Conservation (phyloP, 2,888 invertebrate species). For the Andricus curvator region DNA sequence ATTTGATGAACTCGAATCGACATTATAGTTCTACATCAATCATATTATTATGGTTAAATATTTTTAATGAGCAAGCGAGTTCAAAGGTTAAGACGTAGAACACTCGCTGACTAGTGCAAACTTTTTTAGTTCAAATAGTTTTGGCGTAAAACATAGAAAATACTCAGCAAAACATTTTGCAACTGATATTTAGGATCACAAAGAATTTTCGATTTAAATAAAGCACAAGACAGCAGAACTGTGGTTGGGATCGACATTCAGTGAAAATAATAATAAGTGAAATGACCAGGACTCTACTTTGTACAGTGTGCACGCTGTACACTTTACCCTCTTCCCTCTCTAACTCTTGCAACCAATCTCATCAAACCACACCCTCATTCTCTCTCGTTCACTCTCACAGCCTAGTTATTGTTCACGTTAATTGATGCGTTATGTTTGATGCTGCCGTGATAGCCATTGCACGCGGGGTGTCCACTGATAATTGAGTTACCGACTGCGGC, state of each 20-base stretch:
- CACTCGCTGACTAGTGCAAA: too few relatives aligned
- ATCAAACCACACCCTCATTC: constrained; percentile 18
- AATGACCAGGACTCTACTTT: constrained; percentile 20
- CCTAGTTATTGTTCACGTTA: constrained; percentile 78
- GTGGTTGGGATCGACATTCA: not conserved
- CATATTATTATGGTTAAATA: too few relatives aligned
- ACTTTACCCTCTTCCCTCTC: constrained; percentile 30
- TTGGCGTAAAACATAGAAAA: too few relatives aligned
- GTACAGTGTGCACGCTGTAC: too few relatives aligned
- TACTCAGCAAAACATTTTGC: too few relatives aligned
- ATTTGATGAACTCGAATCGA: too few relatives aligned
- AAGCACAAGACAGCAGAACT: not conserved
- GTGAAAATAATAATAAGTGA: constrained; percentile 9
- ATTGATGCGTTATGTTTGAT: constrained; percentile 79
- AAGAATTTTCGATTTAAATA: not conserved
- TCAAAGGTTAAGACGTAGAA: too few relatives aligned
- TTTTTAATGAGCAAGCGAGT: too few relatives aligned
- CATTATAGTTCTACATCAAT: too few relatives aligned
- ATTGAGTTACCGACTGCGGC: constrained; percentile 78
- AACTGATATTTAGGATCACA: too few relatives aligned
- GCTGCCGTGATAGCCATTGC: constrained; percentile 78
- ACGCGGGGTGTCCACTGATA: constrained; percentile 78
- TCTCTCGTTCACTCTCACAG: constrained; percentile 57
- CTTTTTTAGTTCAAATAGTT: too few relatives aligned
- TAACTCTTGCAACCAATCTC: not conserved